A percentile compares a stretch with the other conserved stretches of the same genome.
Evolutionary conservation across 2,113 vertebrate genomes (phyloP).

Genomic region (Gopherus evgoodei): DNA sequence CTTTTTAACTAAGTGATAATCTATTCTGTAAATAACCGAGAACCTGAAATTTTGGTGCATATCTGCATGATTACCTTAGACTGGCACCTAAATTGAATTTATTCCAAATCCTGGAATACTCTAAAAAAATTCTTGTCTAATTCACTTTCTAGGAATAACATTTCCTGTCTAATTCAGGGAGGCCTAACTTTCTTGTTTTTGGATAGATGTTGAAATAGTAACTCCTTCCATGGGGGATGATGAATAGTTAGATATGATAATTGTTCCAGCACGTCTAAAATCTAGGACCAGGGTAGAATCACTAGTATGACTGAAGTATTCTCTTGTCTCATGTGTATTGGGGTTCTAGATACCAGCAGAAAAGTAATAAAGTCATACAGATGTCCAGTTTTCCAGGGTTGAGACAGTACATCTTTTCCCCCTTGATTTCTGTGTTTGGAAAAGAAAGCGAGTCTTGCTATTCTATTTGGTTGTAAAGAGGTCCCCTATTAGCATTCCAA

Average conservation of each 20-base stretch:
- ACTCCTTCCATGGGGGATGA: neutral
- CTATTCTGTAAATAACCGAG: neutral
- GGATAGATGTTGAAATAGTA: neutral
- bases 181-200: neutral
- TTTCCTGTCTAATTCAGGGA: neutral
- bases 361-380: neutral
- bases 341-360: neutral
- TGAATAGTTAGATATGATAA: neutral
- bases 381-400: neutral
- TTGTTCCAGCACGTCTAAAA: neutral
- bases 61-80: neutral
- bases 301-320: neutral
- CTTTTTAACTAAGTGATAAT: neutral
- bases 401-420: neutral
- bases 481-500: neutral
- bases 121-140: neutral
- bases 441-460: neutral
- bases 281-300: neutral
- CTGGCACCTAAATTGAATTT: neutral
- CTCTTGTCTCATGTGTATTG: neutral
- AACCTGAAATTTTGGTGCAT: neutral
- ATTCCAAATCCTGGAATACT: neutral
- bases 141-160: neutral
- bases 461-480: neutral
- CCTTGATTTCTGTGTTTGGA: neutral